These are phyloP conservation scores for Zaprionus capensis DNA, from an alignment of 1,140 invertebrate species.

Conservation along the genomic window DNA sequence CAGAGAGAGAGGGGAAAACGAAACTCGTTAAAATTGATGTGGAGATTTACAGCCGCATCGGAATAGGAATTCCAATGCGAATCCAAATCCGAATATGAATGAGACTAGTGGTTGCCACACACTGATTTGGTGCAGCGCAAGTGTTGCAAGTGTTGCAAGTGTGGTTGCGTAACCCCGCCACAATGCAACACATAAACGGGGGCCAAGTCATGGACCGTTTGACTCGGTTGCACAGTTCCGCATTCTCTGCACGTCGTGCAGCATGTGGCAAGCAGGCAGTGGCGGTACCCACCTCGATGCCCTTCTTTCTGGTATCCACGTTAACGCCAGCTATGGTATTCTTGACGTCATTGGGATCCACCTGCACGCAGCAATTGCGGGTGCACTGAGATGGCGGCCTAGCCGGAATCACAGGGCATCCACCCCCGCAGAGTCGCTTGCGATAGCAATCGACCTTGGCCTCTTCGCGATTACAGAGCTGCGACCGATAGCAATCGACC, in stretches of 20 bases:
- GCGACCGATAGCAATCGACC: slow-evolving; percentile 70
- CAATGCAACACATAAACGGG: slow-evolving; percentile 10
- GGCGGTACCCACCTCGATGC: slow-evolving; percentile 71
- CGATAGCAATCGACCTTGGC: slow-evolving; percentile 73
- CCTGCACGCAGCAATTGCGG: slow-evolving; percentile 72
- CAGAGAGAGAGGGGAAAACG: neutral
- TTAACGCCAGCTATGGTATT: slow-evolving; percentile 79
- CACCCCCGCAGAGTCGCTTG: slow-evolving; percentile 52
- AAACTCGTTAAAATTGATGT: slow-evolving; percentile 7
- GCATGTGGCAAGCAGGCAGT: too few relatives aligned
- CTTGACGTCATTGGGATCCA: slow-evolving; percentile 66
- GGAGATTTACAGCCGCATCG: slow-evolving; percentile 34
- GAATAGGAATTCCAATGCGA: slow-evolving; percentile 21
- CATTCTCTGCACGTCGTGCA: slow-evolving; percentile 44
- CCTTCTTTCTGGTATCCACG: slow-evolving; percentile 69
- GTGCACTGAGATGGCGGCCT: slow-evolving; percentile 39
- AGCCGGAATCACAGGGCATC: slow-evolving; percentile 27
- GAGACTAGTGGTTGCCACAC: slow-evolving; percentile 48
- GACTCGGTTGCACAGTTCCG: slow-evolving; percentile 41
- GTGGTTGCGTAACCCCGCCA: slow-evolving; percentile 55
- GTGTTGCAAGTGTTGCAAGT: slow-evolving; percentile 17
- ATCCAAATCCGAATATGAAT: slow-evolving; percentile 25
- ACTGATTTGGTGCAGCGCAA: slow-evolving; percentile 37
- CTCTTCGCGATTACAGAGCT: slow-evolving; percentile 47
- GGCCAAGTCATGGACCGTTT: slow-evolving; percentile 47